These are phyloP conservation scores for Tetragonula carbonaria DNA, from an alignment of 2,888 invertebrate species.

Conservation along the genomic window DNA sequence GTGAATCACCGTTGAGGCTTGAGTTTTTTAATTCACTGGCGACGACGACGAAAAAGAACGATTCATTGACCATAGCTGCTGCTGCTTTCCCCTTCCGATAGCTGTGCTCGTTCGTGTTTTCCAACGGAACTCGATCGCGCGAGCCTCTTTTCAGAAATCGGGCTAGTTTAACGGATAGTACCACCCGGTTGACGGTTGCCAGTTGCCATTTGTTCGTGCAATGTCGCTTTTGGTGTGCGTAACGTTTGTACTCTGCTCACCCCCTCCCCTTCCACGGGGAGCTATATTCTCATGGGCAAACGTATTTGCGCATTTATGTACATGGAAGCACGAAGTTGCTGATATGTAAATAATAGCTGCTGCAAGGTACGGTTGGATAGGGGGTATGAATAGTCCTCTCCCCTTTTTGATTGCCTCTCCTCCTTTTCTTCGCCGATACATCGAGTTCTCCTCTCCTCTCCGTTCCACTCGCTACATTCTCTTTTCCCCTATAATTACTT, in stretches of 20 bases:
- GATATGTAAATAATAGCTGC: slow-evolving; percentile 77
- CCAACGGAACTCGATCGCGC: slow-evolving; percentile 25
- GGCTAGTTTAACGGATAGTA: slow-evolving; percentile 61
- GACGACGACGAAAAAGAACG: slow-evolving; percentile 27
- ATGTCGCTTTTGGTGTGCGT: slow-evolving; percentile 24
- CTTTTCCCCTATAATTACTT: slow-evolving; percentile 32
- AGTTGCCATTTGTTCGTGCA: slow-evolving; percentile 34
- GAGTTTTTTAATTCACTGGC: slow-evolving; percentile 36
- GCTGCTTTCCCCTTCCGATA: neutral
- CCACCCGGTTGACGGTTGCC: slow-evolving; percentile 1
- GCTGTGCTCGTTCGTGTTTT: slow-evolving; percentile 39
- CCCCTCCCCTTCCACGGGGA: neutral
- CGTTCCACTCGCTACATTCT: slow-evolving; percentile 35
- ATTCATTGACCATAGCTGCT: slow-evolving; percentile 52
- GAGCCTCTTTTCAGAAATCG: slow-evolving; percentile 65
- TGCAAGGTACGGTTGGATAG: slow-evolving; percentile 59
- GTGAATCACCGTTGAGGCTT: slow-evolving; percentile 24
- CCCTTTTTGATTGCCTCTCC: slow-evolving; percentile 45
- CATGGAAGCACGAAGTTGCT: slow-evolving; percentile 69
- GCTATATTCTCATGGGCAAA: slow-evolving; percentile 61
- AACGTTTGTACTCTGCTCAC: slow-evolving; percentile 4
- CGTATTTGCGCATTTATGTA: slow-evolving; percentile 68
- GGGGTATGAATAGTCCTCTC: slow-evolving; percentile 52
- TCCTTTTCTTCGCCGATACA: slow-evolving; percentile 48
- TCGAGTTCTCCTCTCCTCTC: slow-evolving; percentile 22